Evolutionary conservation across 2,113 vertebrate genomes (phyloP).

Genomic region (Zosterops borbonicus): DNA sequence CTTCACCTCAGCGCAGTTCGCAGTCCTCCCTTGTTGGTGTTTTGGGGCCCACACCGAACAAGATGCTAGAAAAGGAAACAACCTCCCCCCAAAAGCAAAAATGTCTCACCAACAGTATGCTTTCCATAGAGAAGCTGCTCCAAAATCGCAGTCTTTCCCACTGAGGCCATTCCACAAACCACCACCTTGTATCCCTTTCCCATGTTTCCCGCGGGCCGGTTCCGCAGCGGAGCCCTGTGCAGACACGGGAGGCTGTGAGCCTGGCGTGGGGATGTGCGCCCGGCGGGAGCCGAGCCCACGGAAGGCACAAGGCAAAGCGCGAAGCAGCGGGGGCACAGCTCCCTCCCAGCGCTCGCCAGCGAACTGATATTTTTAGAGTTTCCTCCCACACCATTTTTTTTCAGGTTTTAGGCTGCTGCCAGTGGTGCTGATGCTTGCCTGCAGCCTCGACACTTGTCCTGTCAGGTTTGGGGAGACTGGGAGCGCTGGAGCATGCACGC

Average conservation of each 20-base stretch:
- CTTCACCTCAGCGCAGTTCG: background rate
- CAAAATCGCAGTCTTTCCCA: conserved; percentile 92
- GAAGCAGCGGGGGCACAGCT: background rate
- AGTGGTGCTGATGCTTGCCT: background rate
- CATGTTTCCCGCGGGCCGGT: conserved; percentile 67
- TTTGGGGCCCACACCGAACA: background rate
- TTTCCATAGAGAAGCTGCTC: conserved; percentile 92
- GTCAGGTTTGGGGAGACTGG: background rate
- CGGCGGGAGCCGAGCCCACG: background rate
- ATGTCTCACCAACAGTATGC: conserved; percentile 82
- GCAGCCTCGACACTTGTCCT: background rate
- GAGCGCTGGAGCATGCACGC: background rate
- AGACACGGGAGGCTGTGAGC: background rate
- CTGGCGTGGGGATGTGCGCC: accelerated
- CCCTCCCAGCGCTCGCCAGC: background rate
- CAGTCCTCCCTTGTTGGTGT: background rate
- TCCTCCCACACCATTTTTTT: conserved; percentile 38
- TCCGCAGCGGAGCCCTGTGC: background rate
- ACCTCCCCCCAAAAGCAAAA: background rate
- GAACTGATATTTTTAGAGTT: conserved; percentile 24
- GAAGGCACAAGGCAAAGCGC: background rate
- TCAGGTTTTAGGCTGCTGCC: background rate
- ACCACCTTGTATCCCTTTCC: conserved; percentile 95
- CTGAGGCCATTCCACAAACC: conserved; percentile 88
- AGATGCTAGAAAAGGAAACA: background rate